Evolutionary conservation across 2,113 vertebrate genomes (phyloP).

Genomic region (Campylomormyrus numenius): DNA sequence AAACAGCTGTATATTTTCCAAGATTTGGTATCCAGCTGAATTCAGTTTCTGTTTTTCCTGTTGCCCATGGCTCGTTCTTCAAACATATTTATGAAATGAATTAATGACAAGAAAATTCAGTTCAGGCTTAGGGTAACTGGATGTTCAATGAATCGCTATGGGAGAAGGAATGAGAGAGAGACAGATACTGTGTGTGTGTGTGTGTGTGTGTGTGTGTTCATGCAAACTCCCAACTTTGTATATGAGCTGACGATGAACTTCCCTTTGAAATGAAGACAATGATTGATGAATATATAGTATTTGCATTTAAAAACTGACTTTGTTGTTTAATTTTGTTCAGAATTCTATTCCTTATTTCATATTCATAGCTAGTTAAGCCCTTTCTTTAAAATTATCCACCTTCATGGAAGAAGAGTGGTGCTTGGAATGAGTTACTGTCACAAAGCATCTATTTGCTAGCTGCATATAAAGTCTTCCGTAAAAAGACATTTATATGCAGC

Average conservation of each 20-base stretch:
- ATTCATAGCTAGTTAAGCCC: slow-evolving; percentile 1
- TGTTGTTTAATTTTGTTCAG: not conserved
- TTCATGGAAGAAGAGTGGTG: not conserved
- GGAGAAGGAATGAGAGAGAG: not conserved
- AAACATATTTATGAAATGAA: not conserved
- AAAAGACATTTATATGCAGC: slow-evolving; percentile 3
- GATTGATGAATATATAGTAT: not conserved
- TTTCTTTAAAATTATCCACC: not conserved
- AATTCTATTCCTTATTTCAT: not conserved
- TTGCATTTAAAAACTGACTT: slow-evolving; percentile 4
- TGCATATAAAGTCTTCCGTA: not conserved
- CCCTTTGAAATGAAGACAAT: not conserved
- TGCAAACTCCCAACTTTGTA: not conserved
- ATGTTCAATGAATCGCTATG: not conserved
- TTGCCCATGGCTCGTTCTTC: not conserved
- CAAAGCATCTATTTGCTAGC: slow-evolving; percentile 4
- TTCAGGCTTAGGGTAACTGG: not conserved
- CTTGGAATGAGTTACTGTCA: not conserved
- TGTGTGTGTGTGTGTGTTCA: not conserved
- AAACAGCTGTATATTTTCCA: not conserved
- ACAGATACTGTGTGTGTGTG: not conserved
- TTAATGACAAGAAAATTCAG: not conserved
- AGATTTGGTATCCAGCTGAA: not conserved
- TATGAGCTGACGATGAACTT: not conserved
- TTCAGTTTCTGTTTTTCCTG: not conserved